Conservation (phyloP, 2,888 invertebrate genomes). For the Peribatodes rhomboidaria region DNA sequence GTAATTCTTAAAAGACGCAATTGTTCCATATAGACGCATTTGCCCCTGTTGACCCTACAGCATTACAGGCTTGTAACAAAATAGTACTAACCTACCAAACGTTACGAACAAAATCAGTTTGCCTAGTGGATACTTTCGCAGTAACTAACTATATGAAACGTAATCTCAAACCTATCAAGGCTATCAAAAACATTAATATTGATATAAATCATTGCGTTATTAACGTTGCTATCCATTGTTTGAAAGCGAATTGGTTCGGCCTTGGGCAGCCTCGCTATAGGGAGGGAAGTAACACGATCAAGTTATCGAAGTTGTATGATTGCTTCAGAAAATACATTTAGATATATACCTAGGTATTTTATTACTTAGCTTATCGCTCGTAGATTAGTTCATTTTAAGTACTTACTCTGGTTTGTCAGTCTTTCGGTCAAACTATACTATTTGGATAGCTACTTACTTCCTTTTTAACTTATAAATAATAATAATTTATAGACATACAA, state of each 20-base stretch:
- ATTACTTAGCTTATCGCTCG: neutral
- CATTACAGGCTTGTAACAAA: neutral
- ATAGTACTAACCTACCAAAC: neutral
- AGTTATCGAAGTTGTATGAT: neutral
- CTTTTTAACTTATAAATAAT: too few species aligned
- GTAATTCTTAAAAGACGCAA: too few species aligned
- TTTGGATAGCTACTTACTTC: too few species aligned
- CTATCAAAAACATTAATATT: slow-evolving; percentile 49
- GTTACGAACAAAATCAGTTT: neutral
- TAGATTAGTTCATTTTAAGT: too few species aligned
- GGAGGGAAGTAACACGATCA: slow-evolving; percentile 17
- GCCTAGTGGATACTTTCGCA: slow-evolving; percentile 3
- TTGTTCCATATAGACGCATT: too few species aligned
- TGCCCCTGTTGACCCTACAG: neutral
- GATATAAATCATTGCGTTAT: slow-evolving; percentile 56
- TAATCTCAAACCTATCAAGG: slow-evolving; percentile 48
- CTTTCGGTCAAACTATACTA: too few species aligned
- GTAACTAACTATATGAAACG: slow-evolving; percentile 23
- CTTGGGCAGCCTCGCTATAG: slow-evolving; percentile 53
- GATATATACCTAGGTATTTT: neutral
- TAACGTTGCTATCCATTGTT: slow-evolving; percentile 62
- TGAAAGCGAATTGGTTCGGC: slow-evolving; percentile 60
- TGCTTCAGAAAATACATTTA: neutral
- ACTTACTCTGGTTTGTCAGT: too few species aligned
- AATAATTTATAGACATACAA: neutral